Conservation (phyloP, 1,140 invertebrate genomes). For the Calycopis cecrops region DNA sequence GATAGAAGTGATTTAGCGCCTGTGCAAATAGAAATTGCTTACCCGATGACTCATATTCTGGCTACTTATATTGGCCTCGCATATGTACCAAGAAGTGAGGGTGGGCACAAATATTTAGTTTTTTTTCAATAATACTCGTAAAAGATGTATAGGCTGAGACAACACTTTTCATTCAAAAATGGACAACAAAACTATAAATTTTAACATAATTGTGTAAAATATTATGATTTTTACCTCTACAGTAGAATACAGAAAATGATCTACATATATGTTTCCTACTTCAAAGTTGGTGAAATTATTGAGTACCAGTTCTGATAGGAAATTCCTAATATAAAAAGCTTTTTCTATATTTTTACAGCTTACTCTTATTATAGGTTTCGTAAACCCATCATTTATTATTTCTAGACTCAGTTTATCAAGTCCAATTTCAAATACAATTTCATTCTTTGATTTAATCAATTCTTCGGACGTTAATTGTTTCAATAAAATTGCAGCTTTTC, state of each 20-base stretch:
- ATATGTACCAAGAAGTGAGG: too few species aligned
- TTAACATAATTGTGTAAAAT: too few species aligned
- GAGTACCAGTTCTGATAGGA: slow-evolving; percentile 41
- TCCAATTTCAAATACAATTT: slow-evolving; percentile 32
- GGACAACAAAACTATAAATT: too few species aligned
- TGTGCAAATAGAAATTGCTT: too few species aligned
- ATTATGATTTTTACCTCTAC: slow-evolving; percentile 10
- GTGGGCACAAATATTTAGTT: too few species aligned
- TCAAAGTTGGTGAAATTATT: slow-evolving; percentile 22
- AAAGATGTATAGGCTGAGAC: too few species aligned
- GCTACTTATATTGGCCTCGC: too few species aligned
- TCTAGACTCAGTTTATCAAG: slow-evolving; percentile 37
- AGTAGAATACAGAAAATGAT: slow-evolving; percentile 1
- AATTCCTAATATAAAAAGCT: slow-evolving; percentile 42
- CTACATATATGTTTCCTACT: slow-evolving; percentile 11
- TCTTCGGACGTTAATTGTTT: slow-evolving; percentile 38
- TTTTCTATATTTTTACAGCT: slow-evolving; percentile 34
- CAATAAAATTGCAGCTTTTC: slow-evolving; percentile 31
- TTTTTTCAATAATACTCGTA: too few species aligned
- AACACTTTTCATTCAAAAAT: too few species aligned
- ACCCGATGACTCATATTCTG: too few species aligned
- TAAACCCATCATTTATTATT: slow-evolving; percentile 41
- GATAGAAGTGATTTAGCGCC: too few species aligned
- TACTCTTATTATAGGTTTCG: slow-evolving; percentile 34
- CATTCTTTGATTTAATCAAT: slow-evolving; percentile 41